Evolutionary conservation across 2,113 vertebrate genomes (phyloP), one percentile per base, ranked within the genome.

Genomic region (Spea bombifrons): DNA sequence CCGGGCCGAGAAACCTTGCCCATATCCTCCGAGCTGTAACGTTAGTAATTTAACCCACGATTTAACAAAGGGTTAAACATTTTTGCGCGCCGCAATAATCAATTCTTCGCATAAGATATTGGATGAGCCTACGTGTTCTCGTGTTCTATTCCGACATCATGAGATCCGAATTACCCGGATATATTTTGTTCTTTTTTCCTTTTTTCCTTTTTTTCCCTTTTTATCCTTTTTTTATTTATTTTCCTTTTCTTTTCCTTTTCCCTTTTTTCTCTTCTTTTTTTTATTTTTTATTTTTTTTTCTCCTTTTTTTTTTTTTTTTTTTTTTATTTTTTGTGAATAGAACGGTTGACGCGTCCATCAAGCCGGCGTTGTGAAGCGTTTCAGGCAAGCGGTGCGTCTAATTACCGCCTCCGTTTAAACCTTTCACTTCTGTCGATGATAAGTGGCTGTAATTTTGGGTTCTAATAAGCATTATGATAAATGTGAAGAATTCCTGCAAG

Each of bases 401-500:
- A 77, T 77, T 70, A 70, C 44, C 70, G 55, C 55, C 45, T 70
- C 8, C 44, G 9, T 50, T 43, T 66, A 69, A 71, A 68, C 52
- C 66, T 67, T 46, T 6, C 66, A 61, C 75, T 63, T 63, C 16
- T 77, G 10, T 69, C 67, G 55, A 61, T 66, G 66, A n/a, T 70
- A 77, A 77, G 75, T 70, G 43, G 66, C 45, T 70, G 30, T 77
- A 70, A 77, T 77, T 63, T 30, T 70, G 46, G 66, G 45, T 67
- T 77, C 52, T 68, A 48, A 55, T 45, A n/a, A 43, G 75, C 53
- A 77, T 77, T 7, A 50, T 63, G 67, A 70, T 70, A 77, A 77
- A 70, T 70, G 66, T 70, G 13, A 77, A 70, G 75, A 77, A 77
- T 77, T 70, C 17, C 4, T 77, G 49, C 66, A 63, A 70, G 66